Evolutionary conservation across 2,797 vertebrate species (phyloP), one percentile per base, ranked within the genome.

Genomic region (Trachurus trachurus): DNA sequence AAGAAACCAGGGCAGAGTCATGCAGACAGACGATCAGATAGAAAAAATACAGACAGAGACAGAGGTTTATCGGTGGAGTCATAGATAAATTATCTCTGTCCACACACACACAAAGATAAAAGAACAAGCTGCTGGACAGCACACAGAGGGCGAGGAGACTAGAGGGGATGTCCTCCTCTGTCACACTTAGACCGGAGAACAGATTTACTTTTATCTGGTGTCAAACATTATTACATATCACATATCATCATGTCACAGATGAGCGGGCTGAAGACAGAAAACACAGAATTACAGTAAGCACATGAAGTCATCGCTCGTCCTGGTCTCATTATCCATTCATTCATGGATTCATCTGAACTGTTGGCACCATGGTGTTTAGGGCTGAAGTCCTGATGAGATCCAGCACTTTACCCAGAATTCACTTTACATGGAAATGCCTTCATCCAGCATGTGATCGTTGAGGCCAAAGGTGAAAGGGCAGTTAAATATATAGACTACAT

Each of bases 1-100:
- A 50, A 62, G 19, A 80, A 53, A 71, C 5, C 50, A 9, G 15
- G 64, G 72, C 66, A 78, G 22, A 79, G 31, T 56, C n/a, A 60
- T 21, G 49, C 67, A 84, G 70, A 60, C 76, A 79, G 57, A 73
- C 9, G 12, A 78, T 76, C 76, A 75, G 84, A 86, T 69, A 53
- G 49, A 73, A 39, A 39, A 64, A 50, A 80, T 7, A 63, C 17
- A 73, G 59, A 26, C 8, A 31, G 47, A 73, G 61, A 58, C 39
- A 8, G 58, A 49, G 31, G 57, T 66, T 66, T 71, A 85, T 76
- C 57, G 12, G 34, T 45, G 42, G 17, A 70, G 71, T 70, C 52
- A 52, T 10, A 57, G 65, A 74, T 61, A 47, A n/a, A 74, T 67
- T 78, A 66, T 61, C 62, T 77, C 58, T 17, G 34, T 5, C 9